phyloP scores from a whole-genome alignment of 2,797 vertebrate genomes.

The Malurus leucopterus region DNA sequence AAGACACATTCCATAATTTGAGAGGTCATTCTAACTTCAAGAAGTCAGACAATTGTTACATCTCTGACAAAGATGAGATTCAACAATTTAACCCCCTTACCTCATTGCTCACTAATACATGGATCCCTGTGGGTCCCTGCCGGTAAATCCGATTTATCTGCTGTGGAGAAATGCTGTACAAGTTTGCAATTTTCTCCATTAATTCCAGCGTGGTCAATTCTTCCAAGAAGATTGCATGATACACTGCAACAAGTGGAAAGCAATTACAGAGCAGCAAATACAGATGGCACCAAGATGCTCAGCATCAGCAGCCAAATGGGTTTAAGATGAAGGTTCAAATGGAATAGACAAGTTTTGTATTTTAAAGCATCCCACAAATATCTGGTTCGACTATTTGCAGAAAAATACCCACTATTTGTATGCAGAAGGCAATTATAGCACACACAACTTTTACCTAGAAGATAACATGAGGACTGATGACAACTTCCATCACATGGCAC shows the following conservation, averaged over 20 bases:
- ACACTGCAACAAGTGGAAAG: conserved; percentile 58
- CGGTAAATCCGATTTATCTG: conserved; percentile 78
- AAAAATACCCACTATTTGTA: background rate
- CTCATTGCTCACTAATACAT: conserved; percentile 77
- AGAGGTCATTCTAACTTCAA: background rate
- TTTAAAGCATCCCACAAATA: background rate
- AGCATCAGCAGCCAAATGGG: background rate
- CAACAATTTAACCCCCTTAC: background rate
- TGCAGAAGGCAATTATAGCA: background rate
- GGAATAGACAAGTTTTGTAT: background rate
- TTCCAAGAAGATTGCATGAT: conserved; percentile 79
- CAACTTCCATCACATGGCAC: background rate
- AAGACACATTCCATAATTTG: background rate
- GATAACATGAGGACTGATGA: background rate
- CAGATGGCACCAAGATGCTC: background rate
- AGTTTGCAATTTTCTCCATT: conserved; percentile 77
- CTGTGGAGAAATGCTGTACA: conserved; percentile 79
- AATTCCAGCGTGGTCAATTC: conserved; percentile 76
- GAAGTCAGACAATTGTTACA: background rate
- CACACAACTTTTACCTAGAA: background rate
- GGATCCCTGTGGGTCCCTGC: conserved; percentile 79
- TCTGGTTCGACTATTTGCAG: background rate
- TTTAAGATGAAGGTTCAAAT: background rate
- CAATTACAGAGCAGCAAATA: background rate
- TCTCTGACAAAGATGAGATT: background rate